Percentiles rank a stretch among this genome's conserved stretches.
Evolutionary conservation across 2,888 invertebrate genomes (phyloP).

Genomic region (Lasioglossum malachurum): DNA sequence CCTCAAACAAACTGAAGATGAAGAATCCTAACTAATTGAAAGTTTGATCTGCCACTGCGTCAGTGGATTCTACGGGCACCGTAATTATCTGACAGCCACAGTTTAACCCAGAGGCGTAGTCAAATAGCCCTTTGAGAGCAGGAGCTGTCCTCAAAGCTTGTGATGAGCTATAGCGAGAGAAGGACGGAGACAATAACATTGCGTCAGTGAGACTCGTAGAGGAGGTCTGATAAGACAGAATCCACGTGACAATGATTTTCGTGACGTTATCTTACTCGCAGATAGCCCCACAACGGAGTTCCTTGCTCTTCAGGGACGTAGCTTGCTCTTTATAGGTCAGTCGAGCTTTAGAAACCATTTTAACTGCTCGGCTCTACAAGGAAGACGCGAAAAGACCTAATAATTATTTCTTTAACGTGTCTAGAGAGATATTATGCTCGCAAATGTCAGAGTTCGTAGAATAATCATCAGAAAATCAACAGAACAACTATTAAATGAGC

Average conservation of each 20-base stretch:
- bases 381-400: no score
- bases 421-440: no score
- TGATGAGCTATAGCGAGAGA: background rate
- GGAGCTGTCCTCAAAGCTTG: background rate
- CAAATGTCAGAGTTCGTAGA: no score
- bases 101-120: background rate
- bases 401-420: no score
- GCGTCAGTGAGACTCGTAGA: background rate
- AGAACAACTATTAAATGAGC: no score
- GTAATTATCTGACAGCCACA: background rate
- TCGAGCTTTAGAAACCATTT: no score
- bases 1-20: background rate
- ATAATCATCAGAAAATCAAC: no score
- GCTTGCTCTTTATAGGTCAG: no score
- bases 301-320: no score
- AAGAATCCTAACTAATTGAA: background rate
- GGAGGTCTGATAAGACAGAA: background rate
- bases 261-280: background rate
- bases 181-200: background rate
- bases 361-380: no score
- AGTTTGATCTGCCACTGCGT: background rate
- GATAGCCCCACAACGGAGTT: background rate
- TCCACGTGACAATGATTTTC: background rate
- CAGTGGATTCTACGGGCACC: background rate
- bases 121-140: background rate